A percentile compares a stretch with the other conserved stretches of the same genome.
Conservation (phyloP, 2,797 vertebrate genomes). For the Melopsittacus undulatus region DNA sequence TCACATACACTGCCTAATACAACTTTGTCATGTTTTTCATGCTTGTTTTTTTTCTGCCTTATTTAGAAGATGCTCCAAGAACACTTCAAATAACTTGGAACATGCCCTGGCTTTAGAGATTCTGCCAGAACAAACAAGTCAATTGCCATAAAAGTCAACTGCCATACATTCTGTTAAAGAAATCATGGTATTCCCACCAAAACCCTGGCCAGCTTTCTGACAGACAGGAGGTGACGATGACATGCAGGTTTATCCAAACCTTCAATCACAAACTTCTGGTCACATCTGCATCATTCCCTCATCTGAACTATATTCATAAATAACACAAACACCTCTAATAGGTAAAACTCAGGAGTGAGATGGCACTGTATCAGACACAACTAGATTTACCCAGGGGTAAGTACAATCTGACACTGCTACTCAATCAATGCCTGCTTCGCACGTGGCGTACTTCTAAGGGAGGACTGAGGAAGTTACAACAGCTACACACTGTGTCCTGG, state of each 20-base stretch:
- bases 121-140: not conserved
- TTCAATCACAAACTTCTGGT: not conserved
- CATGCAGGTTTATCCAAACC: not conserved
- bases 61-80: not conserved
- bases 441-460: not conserved
- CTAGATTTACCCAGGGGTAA: not conserved
- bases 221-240: not conserved
- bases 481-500: not conserved
- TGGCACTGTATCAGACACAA: not conserved
- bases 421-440: too few relatives aligned
- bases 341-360: not conserved
- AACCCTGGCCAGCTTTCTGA: not conserved
- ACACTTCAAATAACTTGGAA: not conserved
- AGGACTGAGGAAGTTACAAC: not conserved
- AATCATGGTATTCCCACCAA: not conserved
- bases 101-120: not conserved
- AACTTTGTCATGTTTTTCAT: not conserved
- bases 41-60: not conserved
- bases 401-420: fast-evolving
- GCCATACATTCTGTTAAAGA: not conserved
- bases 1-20: too few relatives aligned
- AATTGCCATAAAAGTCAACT: not conserved
- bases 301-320: not conserved
- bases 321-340: not conserved
- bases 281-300: too few relatives aligned